phyloP scores from a whole-genome alignment of 2,797 vertebrate genomes.

The Acanthurus leucopareius region DNA sequence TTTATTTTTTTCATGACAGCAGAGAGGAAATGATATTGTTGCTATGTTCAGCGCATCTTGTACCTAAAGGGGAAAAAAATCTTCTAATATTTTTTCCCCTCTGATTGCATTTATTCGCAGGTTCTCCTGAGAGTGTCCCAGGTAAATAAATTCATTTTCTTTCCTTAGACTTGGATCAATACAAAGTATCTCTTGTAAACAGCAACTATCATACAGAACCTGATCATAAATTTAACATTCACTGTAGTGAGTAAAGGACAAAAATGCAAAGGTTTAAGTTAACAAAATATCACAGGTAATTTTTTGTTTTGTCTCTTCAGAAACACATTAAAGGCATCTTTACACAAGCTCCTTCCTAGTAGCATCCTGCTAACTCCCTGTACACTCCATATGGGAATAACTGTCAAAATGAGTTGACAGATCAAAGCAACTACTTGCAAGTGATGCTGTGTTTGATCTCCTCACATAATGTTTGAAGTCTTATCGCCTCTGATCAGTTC shows the following conservation, averaged over 20 bases:
- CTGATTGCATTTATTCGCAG: background rate
- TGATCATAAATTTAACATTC: background rate
- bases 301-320: background rate
- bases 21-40: background rate
- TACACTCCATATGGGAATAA: constrained; percentile 21
- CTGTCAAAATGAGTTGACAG: constrained; percentile 13
- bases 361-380: background rate
- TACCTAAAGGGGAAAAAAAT: background rate
- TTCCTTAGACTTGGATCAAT: constrained; percentile 23
- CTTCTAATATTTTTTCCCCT: background rate
- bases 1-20: background rate
- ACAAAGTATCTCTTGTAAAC: background rate
- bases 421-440: constrained; percentile 7
- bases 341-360: background rate
- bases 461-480: background rate
- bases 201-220: background rate
- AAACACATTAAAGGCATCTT: background rate
- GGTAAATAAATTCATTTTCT: background rate
- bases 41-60: background rate
- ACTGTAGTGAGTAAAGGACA: background rate
- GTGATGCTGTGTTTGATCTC: constrained; percentile 14
- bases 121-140: background rate
- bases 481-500: constrained; percentile 14
- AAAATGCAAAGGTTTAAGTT: background rate
- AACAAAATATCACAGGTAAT: background rate